phyloP scores from a whole-genome alignment of 2,888 invertebrate genomes.

The Meiosimyza decipiens region DNA sequence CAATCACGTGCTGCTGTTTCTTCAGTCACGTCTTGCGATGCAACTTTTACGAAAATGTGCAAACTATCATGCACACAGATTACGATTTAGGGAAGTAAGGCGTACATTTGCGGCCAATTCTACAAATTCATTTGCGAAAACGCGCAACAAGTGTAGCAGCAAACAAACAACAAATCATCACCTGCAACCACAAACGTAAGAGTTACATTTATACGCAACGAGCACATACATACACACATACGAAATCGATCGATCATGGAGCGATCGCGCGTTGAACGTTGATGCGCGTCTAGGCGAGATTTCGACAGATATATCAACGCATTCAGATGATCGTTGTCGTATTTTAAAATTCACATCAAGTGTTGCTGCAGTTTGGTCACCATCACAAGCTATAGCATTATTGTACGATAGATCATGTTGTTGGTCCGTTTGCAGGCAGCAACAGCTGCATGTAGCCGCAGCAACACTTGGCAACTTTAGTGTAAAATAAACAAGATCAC shows the following conservation, averaged over 20 bases:
- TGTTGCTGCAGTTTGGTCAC: constrained; percentile 11
- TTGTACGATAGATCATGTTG: not conserved
- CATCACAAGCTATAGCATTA: not conserved
- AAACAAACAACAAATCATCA: constrained; percentile 9
- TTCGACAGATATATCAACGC: constrained; percentile 1
- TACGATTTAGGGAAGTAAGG: too few relatives aligned
- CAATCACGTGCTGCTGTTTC: too few relatives aligned
- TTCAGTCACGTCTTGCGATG: too few relatives aligned
- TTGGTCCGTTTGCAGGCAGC: not conserved
- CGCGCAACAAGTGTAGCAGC: not conserved
- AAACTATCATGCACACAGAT: too few relatives aligned
- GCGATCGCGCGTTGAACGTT: not conserved
- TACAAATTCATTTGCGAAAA: too few relatives aligned
- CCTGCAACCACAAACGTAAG: not conserved
- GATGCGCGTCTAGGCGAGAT: not conserved
- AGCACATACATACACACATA: too few relatives aligned
- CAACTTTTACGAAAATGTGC: too few relatives aligned
- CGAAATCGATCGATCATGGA: not conserved
- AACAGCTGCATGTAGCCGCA: constrained; percentile 1
- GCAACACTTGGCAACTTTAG: constrained; percentile 10
- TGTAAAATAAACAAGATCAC: constrained; percentile 4
- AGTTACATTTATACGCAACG: too few relatives aligned
- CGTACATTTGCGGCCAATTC: too few relatives aligned
- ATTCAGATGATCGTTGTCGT: too few relatives aligned
- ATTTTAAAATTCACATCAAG: constrained; percentile 14